A percentile compares a stretch with the other conserved stretches of the same genome.
These are phyloP conservation scores for Hypolimnas misippus DNA, from an alignment of 2,888 invertebrate genomes.

Conservation along the genomic window DNA sequence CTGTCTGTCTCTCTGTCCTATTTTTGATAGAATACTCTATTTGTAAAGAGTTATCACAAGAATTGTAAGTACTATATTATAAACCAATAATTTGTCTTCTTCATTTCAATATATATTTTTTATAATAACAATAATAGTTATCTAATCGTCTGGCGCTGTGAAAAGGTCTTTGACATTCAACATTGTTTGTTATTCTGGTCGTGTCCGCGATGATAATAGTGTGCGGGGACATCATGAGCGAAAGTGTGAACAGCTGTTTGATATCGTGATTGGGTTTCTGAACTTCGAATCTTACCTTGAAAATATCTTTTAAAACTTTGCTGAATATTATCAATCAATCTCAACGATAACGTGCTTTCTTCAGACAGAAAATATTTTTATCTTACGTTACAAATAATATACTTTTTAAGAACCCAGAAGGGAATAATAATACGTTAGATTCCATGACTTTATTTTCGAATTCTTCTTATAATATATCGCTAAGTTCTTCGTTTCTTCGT, in stretches of 20 bases:
- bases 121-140: slow-evolving; percentile 1
- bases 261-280: slow-evolving; percentile 8
- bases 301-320: not conserved
- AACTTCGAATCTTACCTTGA: not conserved
- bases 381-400: no score
- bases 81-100: not conserved
- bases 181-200: slow-evolving; percentile 37
- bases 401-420: no score
- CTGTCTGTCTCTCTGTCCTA: no score
- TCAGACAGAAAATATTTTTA: no score
- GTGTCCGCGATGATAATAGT: slow-evolving; percentile 35
- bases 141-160: slow-evolving; percentile 32
- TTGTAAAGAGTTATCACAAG: no score
- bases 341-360: no score
- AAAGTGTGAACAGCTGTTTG: slow-evolving; percentile 27
- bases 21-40: no score
- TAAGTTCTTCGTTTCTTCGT: no score
- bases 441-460: no score
- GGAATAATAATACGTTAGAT: no score
- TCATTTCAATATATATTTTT: not conserved
- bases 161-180: slow-evolving; percentile 41
- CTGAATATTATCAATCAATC: not conserved
- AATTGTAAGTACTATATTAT: not conserved
- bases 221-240: slow-evolving; percentile 28
- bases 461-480: no score